Evolutionary conservation across 2,888 invertebrate genomes (phyloP), one percentile per base, ranked within the genome.

Genomic region (Drosophila pegasa): DNA sequence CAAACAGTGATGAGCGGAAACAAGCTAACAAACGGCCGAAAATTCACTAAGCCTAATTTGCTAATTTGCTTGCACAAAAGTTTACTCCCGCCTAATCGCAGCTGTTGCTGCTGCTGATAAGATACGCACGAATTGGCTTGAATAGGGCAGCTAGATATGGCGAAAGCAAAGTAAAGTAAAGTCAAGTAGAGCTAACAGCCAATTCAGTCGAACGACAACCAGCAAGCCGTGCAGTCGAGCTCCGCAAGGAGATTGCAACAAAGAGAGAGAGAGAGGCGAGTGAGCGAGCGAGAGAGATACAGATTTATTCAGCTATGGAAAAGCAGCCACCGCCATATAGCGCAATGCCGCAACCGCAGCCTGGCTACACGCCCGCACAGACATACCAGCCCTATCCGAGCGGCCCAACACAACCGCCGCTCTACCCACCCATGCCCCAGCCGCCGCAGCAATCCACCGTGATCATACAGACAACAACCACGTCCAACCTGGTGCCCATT

Each of bases 251-350:
- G 45, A 52, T 27, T 8, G 27, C 7, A 3, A 18, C 7, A 18
- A n/a, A 20, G 8, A 14, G 2, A 9, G 2, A 10, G 22, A n/a
- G 5, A 16, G 8, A 37, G 37, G 2, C 6, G 22, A n/a, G 5
- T 12, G 8, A 37, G 37, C 40, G 14, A 14, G 38, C 14, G 16
- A 51, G 16, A 51, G n/a, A 48, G 2, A 9, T 12, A 48, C n/a
- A 33, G 22, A 45, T 45, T 25, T 45, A 33, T 3, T 29, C 18
- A 29, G 50, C 33, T 22, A 83, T 83, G 83, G 83, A 87, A 10
- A 85, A 85, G 45, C 87, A 89, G 71, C 92, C 91, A 51, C 91
- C 92, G 51, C 80, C 91, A 16, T 91, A 91, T 45, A 68, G 78
- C 8, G 76, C 75, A 48, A 58, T 75, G 61, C 75, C 69, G 14